Conservation (phyloP, 2,888 invertebrate species). For the Pharmacophagus antenor region DNA sequence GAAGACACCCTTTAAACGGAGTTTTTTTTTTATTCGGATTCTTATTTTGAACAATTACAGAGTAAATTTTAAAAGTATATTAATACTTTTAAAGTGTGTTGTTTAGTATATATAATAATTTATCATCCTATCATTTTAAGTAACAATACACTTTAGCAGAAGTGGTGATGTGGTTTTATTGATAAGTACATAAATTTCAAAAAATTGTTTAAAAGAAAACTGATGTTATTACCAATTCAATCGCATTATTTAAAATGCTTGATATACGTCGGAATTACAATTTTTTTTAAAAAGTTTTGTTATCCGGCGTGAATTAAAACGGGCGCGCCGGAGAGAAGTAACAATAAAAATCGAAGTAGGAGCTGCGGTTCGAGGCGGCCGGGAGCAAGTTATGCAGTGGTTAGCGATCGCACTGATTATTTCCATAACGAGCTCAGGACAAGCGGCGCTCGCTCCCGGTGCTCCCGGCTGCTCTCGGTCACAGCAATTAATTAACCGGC, state of each 20-base stretch:
- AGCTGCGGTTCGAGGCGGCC: slow-evolving; percentile 37
- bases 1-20: slow-evolving; percentile 30
- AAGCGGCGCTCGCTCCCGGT: slow-evolving; percentile 51
- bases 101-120: no score
- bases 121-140: no score
- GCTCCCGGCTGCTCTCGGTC: slow-evolving; percentile 51
- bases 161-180: no score
- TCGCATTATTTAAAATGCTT: not conserved
- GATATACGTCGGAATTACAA: slow-evolving; percentile 5
- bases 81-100: no score
- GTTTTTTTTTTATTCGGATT: slow-evolving; percentile 8
- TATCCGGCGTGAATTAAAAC: slow-evolving; percentile 49
- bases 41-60: not conserved
- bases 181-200: no score
- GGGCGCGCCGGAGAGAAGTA: slow-evolving; percentile 54
- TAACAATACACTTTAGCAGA: no score
- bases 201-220: not conserved
- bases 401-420: slow-evolving; percentile 68
- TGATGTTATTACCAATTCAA: not conserved
- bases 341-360: slow-evolving; percentile 58
- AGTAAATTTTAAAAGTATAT: no score
- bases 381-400: slow-evolving; percentile 59
- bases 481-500: slow-evolving; percentile 77
- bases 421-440: slow-evolving; percentile 73
- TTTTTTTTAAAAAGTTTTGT: slow-evolving; percentile 31